Conservation (phyloP, 2,113 vertebrate genomes). For the Tragelaphus buxtoni region DNA sequence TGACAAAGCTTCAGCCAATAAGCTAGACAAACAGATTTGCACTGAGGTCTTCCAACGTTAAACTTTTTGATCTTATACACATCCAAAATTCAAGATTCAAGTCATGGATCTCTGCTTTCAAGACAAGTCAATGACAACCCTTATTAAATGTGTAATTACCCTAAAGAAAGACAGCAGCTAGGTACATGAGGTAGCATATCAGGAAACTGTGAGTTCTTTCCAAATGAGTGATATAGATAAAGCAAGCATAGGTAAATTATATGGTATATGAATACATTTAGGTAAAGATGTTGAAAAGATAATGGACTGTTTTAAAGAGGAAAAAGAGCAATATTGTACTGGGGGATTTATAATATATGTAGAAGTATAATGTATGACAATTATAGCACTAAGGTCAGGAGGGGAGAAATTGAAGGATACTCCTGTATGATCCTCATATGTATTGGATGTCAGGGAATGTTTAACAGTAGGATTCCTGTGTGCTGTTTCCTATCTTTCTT, state of each 20-base stretch:
- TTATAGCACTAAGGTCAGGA: background rate
- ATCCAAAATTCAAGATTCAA: background rate
- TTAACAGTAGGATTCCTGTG: too few relatives aligned
- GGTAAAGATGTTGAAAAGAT: background rate
- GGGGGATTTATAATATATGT: background rate
- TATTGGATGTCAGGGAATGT: background rate
- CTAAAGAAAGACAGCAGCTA: background rate
- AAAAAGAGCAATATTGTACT: background rate
- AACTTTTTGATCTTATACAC: background rate
- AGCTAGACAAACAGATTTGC: background rate
- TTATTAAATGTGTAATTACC: background rate
- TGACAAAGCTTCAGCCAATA: background rate
- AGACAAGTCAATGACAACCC: background rate
- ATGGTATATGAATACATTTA: background rate
- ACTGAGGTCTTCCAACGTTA: background rate
- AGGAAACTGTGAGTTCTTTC: background rate
- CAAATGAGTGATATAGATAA: constrained; percentile 15
- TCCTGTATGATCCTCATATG: background rate
- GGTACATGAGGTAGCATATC: background rate
- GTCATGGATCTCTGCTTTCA: background rate
- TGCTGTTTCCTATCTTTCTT: too few relatives aligned
- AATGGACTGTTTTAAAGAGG: background rate
- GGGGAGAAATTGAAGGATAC: background rate
- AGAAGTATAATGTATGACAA: background rate
- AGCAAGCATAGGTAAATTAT: background rate